Conservation (phyloP, 2,888 invertebrate genomes). For the Mythimna lalbum region DNA sequence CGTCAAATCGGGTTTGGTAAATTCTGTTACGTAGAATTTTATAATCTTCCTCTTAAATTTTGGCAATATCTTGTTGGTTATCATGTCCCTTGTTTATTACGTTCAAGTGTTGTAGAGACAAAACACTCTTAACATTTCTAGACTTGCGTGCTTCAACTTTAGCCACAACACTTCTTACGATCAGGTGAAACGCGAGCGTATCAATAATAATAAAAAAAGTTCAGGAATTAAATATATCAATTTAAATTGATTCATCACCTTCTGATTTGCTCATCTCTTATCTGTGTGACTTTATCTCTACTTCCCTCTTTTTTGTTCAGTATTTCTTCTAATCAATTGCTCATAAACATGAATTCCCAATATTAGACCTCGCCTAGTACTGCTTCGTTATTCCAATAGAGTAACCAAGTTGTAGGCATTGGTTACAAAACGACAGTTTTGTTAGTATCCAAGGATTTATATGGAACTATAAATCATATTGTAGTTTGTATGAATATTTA, state of each 20-base stretch:
- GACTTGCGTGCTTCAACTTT: background rate
- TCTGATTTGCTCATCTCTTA: background rate
- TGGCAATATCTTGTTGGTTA: background rate
- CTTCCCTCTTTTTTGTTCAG: too few species aligned
- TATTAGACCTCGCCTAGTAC: slow-evolving; percentile 11
- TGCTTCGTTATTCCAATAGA: slow-evolving; percentile 29
- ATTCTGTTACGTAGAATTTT: slow-evolving; percentile 1
- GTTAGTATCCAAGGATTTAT: slow-evolving; percentile 31
- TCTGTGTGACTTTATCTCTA: background rate
- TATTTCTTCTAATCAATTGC: background rate
- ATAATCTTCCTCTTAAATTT: background rate
- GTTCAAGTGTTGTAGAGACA: background rate
- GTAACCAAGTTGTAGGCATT: slow-evolving; percentile 27
- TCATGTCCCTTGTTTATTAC: background rate
- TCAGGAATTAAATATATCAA: background rate
- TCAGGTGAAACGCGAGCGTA: too few species aligned
- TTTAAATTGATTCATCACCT: background rate
- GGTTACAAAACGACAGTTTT: slow-evolving; percentile 40
- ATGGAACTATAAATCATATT: slow-evolving; percentile 36
- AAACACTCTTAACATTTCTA: background rate
- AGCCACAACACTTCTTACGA: background rate
- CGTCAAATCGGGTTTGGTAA: slow-evolving; percentile 21
- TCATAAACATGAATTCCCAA: background rate
- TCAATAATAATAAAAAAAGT: too few species aligned
- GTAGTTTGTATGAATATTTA: slow-evolving; percentile 40